A percentile compares a stretch with the other conserved stretches of the same genome.
Evolutionary conservation across 2,113 vertebrate genomes (phyloP).

Genomic region (Equus przewalskii): DNA sequence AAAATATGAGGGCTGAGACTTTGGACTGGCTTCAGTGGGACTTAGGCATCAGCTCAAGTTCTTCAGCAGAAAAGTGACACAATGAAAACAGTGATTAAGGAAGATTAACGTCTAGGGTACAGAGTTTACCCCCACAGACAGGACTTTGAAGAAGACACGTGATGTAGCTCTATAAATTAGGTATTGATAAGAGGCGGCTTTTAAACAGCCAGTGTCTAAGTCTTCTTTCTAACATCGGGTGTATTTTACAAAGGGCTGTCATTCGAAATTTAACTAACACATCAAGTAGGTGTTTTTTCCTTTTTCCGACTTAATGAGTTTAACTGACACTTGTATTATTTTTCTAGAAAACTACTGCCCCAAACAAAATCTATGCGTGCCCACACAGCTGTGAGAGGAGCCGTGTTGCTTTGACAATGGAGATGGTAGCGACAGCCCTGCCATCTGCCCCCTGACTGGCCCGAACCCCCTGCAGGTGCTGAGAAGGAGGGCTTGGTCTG

Average conservation of each 20-base stretch:
- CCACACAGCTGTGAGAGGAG: background rate
- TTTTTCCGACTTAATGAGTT: slow-evolving; percentile 37
- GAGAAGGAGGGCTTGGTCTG: background rate
- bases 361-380: background rate
- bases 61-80: background rate
- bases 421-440: background rate
- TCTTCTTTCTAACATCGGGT: background rate
- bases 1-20: accelerated
- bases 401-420: background rate
- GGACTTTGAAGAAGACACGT: background rate
- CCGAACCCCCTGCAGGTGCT: background rate
- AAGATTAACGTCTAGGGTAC: slow-evolving; percentile 21
- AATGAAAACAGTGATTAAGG: background rate
- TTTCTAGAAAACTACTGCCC: background rate
- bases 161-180: accelerated
- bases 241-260: background rate
- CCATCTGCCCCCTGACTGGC: too few species aligned
- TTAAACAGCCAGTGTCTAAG: background rate
- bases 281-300: background rate
- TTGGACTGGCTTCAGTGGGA: background rate
- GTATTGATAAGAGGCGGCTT: background rate
- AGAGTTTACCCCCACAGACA: background rate
- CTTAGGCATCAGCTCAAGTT: background rate
- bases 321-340: background rate
- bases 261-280: background rate